phyloP scores from a whole-genome alignment of 2,888 invertebrate genomes.

The Lasioglossum pauxillum region DNA sequence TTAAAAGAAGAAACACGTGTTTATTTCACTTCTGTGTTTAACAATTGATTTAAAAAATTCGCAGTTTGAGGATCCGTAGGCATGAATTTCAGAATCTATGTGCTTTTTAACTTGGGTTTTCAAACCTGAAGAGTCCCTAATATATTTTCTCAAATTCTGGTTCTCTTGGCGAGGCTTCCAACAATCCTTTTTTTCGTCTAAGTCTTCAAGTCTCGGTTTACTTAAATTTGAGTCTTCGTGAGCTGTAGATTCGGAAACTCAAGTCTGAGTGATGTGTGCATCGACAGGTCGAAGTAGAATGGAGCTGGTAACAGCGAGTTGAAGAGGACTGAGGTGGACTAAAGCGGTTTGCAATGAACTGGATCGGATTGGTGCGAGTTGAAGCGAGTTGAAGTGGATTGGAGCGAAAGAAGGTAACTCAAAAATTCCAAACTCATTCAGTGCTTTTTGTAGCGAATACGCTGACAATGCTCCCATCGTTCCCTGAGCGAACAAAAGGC shows the following conservation, averaged over 20 bases:
- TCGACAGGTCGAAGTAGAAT: neutral
- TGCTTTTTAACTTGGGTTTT: neutral
- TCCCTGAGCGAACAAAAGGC: neutral
- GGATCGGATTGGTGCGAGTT: neutral
- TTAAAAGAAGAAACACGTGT: neutral
- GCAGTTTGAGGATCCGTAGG: too few relatives aligned
- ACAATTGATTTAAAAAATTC: too few relatives aligned
- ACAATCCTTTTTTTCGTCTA: neutral
- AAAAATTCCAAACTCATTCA: neutral
- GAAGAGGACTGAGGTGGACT: neutral
- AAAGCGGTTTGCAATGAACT: conserved; percentile 4
- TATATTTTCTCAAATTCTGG: neutral
- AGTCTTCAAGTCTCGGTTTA: neutral
- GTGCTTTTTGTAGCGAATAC: neutral
- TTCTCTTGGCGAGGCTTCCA: neutral
- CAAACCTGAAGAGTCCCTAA: neutral
- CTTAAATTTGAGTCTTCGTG: neutral
- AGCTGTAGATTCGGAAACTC: neutral
- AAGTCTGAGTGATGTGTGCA: neutral
- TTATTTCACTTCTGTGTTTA: too few relatives aligned
- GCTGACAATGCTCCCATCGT: neutral
- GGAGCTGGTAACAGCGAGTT: neutral
- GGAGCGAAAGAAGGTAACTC: neutral
- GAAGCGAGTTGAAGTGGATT: neutral
- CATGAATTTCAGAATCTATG: neutral